A percentile compares a stretch with the other conserved stretches of the same genome.
phyloP scores from a whole-genome alignment of 2,113 vertebrate genomes.

The Corythaeola cristata region DNA sequence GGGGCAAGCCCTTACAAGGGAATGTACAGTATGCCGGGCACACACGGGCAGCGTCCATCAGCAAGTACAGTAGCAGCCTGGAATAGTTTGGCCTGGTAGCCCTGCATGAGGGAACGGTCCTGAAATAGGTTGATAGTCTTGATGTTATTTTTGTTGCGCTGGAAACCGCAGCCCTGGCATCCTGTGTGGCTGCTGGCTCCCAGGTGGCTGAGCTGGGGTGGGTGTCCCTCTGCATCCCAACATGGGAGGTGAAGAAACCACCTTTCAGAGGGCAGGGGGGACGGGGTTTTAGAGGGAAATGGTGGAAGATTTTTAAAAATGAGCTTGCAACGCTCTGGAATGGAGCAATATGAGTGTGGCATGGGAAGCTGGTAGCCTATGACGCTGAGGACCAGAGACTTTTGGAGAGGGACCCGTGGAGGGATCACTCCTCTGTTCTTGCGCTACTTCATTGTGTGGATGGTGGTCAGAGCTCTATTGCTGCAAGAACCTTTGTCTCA shows the following conservation, averaged over 20 bases:
- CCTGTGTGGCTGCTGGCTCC: background rate
- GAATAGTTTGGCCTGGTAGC: constrained; percentile 46
- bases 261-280: background rate
- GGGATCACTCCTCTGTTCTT: background rate
- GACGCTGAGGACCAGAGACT: background rate
- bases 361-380: background rate
- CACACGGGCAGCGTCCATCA: background rate
- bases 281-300: background rate
- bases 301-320: background rate
- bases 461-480: background rate
- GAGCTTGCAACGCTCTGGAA: background rate
- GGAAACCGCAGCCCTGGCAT: constrained; percentile 15
- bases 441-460: fast-evolving
- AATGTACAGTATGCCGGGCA: constrained; percentile 64
- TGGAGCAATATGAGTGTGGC: background rate
- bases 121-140: constrained; percentile 58
- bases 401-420: background rate
- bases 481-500: background rate
- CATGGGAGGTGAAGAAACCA: background rate
- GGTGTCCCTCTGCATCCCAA: background rate
- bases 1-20: constrained; percentile 66
- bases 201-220: background rate
- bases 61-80: constrained; percentile 63
- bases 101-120: constrained; percentile 12
- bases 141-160: constrained; percentile 57